Conservation (phyloP, 2,113 vertebrate species). For the Apodemus sylvaticus region DNA sequence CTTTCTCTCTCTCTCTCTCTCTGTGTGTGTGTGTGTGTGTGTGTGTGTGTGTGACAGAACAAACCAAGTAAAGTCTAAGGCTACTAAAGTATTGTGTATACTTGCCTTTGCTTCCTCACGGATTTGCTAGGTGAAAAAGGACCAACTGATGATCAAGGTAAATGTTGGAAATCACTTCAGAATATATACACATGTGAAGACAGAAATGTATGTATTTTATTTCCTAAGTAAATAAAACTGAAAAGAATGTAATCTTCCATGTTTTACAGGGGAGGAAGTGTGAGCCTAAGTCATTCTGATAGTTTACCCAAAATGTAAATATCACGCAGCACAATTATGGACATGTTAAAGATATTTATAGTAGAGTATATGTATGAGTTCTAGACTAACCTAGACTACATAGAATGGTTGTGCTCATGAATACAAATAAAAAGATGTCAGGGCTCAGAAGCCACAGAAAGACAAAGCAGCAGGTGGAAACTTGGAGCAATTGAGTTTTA, state of each 20-base stretch:
- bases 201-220: not conserved
- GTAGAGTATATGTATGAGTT: not conserved
- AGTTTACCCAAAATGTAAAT: not conserved
- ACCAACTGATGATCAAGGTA: not conserved
- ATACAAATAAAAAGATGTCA: not conserved
- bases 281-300: not conserved
- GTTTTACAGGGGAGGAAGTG: not conserved
- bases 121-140: not conserved
- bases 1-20: too few species aligned
- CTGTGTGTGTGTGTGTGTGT: not conserved
- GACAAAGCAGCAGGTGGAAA: not conserved
- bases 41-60: not conserved
- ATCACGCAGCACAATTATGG: conserved; percentile 3
- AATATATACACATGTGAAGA: not conserved
- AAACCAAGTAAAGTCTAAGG: not conserved
- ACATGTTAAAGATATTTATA: not conserved
- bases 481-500: not conserved
- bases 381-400: not conserved
- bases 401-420: not conserved
- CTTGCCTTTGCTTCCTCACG: not conserved
- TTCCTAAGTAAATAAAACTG: not conserved
- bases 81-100: not conserved
- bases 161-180: not conserved
- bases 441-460: not conserved
- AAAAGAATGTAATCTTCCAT: not conserved